phyloP scores from a whole-genome alignment of 2,797 vertebrate genomes.

The Triplophysa bombifrons region DNA sequence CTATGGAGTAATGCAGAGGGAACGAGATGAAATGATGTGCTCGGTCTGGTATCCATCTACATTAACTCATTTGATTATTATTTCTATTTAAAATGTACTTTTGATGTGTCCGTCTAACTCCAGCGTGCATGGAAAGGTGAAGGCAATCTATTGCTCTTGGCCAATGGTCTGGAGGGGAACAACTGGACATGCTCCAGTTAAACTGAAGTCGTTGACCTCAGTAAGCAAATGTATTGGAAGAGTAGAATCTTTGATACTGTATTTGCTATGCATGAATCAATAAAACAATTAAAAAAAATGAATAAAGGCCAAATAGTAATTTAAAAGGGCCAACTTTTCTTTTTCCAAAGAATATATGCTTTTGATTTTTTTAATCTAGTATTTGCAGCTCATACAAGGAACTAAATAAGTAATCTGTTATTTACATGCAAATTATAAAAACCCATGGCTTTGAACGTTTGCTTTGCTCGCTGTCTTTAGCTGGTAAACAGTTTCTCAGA shows the following conservation, averaged over 20 bases:
- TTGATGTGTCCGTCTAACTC: conserved; percentile 38
- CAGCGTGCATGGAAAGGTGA: conserved; percentile 33
- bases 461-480: conserved; percentile 38
- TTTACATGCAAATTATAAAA: not conserved
- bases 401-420: not conserved
- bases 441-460: not conserved
- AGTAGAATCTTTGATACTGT: not conserved
- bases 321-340: not conserved
- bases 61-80: conserved; percentile 31
- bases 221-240: conserved; percentile 48
- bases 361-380: not conserved
- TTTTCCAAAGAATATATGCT: not conserved
- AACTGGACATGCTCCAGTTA: conserved; percentile 24
- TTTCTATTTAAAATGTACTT: conserved; percentile 30
- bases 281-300: not conserved
- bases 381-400: not conserved
- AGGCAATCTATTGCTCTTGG: conserved; percentile 47
- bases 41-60: conserved; percentile 20
- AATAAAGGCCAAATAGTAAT: not conserved
- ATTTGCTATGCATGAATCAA: not conserved
- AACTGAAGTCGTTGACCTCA: conserved; percentile 31
- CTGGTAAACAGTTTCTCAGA: conserved; percentile 69
- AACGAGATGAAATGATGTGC: not conserved
- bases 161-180: conserved; percentile 32
- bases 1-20: conserved; percentile 31